Conservation (phyloP, 1,140 invertebrate genomes). For the Heliconius nattereri region DNA sequence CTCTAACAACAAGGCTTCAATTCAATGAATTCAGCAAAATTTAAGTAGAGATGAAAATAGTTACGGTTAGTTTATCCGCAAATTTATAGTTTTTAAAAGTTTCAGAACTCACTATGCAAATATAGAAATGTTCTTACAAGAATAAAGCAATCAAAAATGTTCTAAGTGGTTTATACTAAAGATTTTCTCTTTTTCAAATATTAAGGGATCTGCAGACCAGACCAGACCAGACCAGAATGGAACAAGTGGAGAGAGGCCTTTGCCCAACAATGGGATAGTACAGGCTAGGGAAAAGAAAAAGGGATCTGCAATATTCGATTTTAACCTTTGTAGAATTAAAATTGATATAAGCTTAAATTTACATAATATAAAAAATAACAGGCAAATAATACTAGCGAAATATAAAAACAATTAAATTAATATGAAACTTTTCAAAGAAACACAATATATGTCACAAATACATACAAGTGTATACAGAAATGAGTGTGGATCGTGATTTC, state of each 20-base stretch:
- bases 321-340: too few species aligned
- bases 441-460: background rate
- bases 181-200: background rate
- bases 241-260: too few species aligned
- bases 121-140: constrained; percentile 21
- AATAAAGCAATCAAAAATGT: constrained; percentile 11
- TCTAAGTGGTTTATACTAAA: background rate
- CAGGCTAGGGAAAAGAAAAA: too few species aligned
- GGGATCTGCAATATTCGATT: background rate
- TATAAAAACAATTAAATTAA: constrained; percentile 1
- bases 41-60: constrained; percentile 27
- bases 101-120: constrained; percentile 26
- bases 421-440: background rate
- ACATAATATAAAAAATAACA: background rate
- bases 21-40: constrained; percentile 25
- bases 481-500: constrained; percentile 31
- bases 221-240: too few species aligned
- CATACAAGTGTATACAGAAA: background rate
- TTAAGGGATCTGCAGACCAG: background rate
- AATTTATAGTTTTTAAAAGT: constrained; percentile 24
- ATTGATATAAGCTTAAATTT: background rate
- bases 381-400: background rate
- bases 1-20: background rate
- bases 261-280: too few species aligned
- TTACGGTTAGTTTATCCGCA: constrained; percentile 25